Conservation (phyloP, 1,140 invertebrate genomes). For the Drosophila pachea region DNA sequence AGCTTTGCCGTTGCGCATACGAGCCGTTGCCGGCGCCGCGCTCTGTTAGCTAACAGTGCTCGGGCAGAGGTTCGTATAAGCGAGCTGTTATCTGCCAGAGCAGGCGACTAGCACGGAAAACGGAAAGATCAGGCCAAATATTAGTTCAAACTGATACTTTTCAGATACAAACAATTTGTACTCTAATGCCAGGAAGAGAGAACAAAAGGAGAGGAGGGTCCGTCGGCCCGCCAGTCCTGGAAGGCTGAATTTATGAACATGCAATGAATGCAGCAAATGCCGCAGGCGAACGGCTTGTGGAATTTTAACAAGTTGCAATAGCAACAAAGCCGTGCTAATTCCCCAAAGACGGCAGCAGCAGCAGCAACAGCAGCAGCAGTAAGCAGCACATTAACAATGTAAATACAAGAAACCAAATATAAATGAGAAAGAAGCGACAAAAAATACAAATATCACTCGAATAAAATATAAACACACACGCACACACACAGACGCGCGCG, state of each 20-base stretch:
- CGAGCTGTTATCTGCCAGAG: too few relatives aligned
- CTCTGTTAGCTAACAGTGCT: constrained; percentile 8
- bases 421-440: constrained; percentile 55
- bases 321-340: constrained; percentile 70
- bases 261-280: constrained; percentile 33
- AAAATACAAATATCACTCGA: constrained; percentile 14
- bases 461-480: constrained; percentile 4
- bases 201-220: not conserved
- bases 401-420: constrained; percentile 70
- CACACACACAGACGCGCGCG: not conserved
- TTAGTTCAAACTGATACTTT: not conserved
- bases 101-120: too few relatives aligned
- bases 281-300: constrained; percentile 42
- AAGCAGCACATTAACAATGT: constrained; percentile 70
- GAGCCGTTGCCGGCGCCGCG: constrained; percentile 27
- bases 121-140: too few relatives aligned
- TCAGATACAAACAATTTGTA: constrained; percentile 8
- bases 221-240: constrained; percentile 1
- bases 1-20: constrained; percentile 53
- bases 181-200: constrained; percentile 23
- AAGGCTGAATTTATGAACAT: constrained; percentile 73
- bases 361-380: constrained; percentile 13
- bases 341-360: constrained; percentile 59
- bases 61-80: not conserved
- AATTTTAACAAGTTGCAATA: constrained; percentile 76